Evolutionary conservation across 2,797 vertebrate species (phyloP).

Genomic region (Myotis vivesi): DNA sequence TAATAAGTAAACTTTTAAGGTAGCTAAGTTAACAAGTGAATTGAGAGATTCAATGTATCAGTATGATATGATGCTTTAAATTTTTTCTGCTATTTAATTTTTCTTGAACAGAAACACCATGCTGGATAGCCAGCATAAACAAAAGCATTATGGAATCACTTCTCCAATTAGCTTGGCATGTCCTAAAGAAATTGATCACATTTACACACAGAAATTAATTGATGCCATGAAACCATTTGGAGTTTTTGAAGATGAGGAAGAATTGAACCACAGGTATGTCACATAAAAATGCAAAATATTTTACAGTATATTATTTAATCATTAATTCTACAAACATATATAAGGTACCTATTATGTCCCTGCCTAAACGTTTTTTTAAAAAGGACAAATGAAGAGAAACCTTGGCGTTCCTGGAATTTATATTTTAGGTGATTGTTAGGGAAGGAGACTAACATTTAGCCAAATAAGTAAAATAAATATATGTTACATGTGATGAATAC

Average conservation of each 20-base stretch:
- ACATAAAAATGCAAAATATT: conserved; percentile 47
- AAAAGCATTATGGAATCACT: conserved; percentile 94
- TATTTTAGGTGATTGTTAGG: conserved; percentile 30
- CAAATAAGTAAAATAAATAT: conserved; percentile 37
- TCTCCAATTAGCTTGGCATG: conserved; percentile 94
- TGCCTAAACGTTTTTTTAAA: background rate
- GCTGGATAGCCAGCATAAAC: conserved; percentile 89
- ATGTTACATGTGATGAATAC: background rate
- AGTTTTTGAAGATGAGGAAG: conserved; percentile 96
- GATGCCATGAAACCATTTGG: conserved; percentile 96
- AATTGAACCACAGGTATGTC: conserved; percentile 92
- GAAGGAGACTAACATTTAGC: background rate
- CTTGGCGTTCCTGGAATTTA: background rate
- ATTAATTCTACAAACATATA: conserved; percentile 33
- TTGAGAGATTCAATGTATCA: conserved; percentile 13
- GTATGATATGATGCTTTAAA: background rate
- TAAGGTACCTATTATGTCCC: background rate
- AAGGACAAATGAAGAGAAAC: conserved; percentile 23
- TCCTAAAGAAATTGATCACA: conserved; percentile 91
- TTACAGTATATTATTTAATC: background rate
- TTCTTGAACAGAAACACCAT: conserved; percentile 82
- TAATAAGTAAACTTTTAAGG: conserved; percentile 41
- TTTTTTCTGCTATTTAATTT: conserved; percentile 45
- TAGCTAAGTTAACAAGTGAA: conserved; percentile 21
- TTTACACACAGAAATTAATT: conserved; percentile 92